These are phyloP conservation scores for Tetramorium bicarinatum DNA, from an alignment of 2,888 invertebrate species.

Conservation along the genomic window DNA sequence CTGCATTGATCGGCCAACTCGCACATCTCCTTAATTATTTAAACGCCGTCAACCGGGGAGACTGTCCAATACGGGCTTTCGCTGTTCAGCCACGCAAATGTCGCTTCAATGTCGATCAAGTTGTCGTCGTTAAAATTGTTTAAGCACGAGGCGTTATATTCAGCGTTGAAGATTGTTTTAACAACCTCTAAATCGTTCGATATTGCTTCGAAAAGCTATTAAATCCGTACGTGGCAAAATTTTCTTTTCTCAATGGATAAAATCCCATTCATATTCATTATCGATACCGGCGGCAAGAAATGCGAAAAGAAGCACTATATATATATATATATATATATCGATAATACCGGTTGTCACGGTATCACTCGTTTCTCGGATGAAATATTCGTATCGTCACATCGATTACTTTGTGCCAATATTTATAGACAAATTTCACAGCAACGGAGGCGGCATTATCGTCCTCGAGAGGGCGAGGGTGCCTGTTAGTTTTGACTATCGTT, in stretches of 20 bases:
- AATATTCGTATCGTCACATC: constrained; percentile 23
- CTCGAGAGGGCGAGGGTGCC: constrained; percentile 26
- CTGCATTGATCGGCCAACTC: constrained; percentile 70
- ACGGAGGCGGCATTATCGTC: constrained; percentile 41
- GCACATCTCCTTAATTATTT: constrained; percentile 79
- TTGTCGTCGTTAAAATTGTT: constrained; percentile 43
- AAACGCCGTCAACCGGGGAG: constrained; percentile 71
- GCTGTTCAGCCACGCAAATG: constrained; percentile 38
- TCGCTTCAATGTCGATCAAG: constrained; percentile 40
- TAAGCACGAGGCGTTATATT: background rate
- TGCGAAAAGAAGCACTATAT: background rate
- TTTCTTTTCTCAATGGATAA: background rate
- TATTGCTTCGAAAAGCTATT: background rate
- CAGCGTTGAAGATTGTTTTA: background rate
- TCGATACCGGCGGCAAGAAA: background rate
- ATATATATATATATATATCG: background rate
- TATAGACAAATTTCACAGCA: constrained; percentile 46
- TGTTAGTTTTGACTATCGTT: constrained; percentile 62
- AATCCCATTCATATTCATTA: constrained; percentile 16
- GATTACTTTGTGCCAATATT: constrained; percentile 56
- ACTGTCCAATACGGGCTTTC: background rate
- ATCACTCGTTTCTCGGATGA: constrained; percentile 17
- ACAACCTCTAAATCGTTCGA: background rate
- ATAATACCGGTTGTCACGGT: constrained; percentile 26
- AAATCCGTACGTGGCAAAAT: background rate